A percentile compares a stretch with the other conserved stretches of the same genome.
Conservation (phyloP, 2,797 vertebrate species). For the Helostoma temminkii region DNA sequence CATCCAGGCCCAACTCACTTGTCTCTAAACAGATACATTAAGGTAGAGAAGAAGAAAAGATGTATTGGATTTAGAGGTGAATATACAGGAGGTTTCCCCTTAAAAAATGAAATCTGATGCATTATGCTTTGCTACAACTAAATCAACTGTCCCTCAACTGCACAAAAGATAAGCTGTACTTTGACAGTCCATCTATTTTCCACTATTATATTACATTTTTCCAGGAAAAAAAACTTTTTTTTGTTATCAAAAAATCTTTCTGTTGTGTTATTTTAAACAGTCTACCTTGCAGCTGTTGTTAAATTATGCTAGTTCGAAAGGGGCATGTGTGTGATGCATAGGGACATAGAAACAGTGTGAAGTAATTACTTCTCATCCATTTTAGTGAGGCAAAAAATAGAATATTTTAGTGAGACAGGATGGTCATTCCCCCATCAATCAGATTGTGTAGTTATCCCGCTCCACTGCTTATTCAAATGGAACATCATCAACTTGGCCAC, state of each 20-base stretch:
- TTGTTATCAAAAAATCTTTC: neutral
- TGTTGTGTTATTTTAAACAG: slow-evolving; percentile 12
- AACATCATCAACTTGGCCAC: slow-evolving; percentile 52
- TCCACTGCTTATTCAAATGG: slow-evolving; percentile 42
- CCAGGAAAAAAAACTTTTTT: neutral
- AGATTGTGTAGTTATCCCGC: slow-evolving; percentile 23
- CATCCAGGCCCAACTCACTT: slow-evolving; percentile 69
- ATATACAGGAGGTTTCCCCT: neutral
- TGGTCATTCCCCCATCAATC: slow-evolving; percentile 26
- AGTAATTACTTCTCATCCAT: neutral
- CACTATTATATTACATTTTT: slow-evolving; percentile 2
- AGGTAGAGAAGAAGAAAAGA: neutral
- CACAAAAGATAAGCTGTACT: neutral
- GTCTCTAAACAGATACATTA: slow-evolving; percentile 59
- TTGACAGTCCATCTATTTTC: slow-evolving; percentile 4
- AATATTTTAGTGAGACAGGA: slow-evolving; percentile 15
- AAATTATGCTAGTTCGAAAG: neutral
- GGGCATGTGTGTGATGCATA: slow-evolving; percentile 6
- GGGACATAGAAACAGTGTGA: neutral
- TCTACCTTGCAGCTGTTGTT: slow-evolving; percentile 1
- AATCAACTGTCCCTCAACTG: slow-evolving; percentile 7
- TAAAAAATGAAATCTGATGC: slow-evolving; percentile 7
- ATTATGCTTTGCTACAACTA: neutral
- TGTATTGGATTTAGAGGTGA: slow-evolving; percentile 7
- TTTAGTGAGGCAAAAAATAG: slow-evolving; percentile 20